These are phyloP conservation scores for Chionomys nivalis DNA, from an alignment of 2,113 vertebrate species.

Conservation along the genomic window DNA sequence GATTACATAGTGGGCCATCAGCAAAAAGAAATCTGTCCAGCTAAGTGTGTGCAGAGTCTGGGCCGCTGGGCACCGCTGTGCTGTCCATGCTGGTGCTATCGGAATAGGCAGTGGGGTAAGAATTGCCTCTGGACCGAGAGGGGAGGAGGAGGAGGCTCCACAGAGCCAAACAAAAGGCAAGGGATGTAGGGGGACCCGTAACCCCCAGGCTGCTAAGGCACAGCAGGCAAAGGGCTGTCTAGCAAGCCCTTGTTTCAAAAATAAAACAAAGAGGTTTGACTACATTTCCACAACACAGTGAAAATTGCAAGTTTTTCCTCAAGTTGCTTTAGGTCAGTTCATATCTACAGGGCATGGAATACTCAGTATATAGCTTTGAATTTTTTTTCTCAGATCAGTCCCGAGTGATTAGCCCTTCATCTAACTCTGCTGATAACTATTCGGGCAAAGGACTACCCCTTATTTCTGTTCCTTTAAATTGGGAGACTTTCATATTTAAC, in stretches of 20 bases:
- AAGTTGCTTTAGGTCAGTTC: neutral
- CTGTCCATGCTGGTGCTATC: neutral
- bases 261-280: neutral
- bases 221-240: neutral
- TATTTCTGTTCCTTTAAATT: conserved; percentile 31
- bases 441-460: neutral
- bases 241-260: neutral
- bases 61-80: neutral
- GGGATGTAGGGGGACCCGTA: neutral
- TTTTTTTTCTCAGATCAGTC: conserved; percentile 24
- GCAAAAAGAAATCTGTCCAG: neutral
- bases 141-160: too few species aligned
- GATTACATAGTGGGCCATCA: neutral
- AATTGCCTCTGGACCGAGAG: neutral
- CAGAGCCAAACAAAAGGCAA: neutral
- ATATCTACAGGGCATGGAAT: neutral
- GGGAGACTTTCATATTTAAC: neutral
- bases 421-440: conserved; percentile 26
- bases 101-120: neutral
- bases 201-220: neutral
- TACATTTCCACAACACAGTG: neutral
- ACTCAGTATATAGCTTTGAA: neutral
- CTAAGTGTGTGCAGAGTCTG: neutral
- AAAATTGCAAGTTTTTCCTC: neutral
- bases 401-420: neutral